Conservation (phyloP, 2,797 vertebrate species). For the Syncerus caffer region DNA sequence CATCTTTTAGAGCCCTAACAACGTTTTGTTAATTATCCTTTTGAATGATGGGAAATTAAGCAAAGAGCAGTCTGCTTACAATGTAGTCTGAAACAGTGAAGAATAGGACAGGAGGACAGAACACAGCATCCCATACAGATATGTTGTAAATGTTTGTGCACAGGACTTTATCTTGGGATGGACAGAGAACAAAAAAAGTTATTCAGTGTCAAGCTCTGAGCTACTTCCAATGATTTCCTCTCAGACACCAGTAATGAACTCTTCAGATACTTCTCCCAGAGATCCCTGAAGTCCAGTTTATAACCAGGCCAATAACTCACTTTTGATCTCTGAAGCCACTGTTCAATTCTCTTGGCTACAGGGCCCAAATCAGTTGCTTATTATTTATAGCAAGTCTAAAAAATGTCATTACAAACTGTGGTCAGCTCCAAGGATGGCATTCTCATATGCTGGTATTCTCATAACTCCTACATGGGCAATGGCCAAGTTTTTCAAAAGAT, state of each 20-base stretch:
- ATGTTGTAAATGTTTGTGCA: not conserved
- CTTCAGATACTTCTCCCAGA: not conserved
- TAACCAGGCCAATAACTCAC: not conserved
- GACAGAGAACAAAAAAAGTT: not conserved
- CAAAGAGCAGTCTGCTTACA: not conserved
- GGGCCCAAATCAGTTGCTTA: not conserved
- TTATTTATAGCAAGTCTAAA: not conserved
- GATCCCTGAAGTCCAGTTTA: not conserved
- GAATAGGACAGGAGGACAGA: not conserved
- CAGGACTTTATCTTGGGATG: not conserved
- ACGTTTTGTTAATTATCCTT: not conserved
- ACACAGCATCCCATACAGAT: not conserved
- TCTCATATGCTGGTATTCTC: not conserved
- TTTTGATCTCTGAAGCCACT: not conserved
- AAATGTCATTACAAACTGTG: not conserved
- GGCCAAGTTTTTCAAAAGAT: not conserved
- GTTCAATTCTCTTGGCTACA: not conserved
- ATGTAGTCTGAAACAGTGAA: not conserved
- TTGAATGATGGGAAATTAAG: not conserved
- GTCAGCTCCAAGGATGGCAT: not conserved
- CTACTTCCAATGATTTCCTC: not conserved
- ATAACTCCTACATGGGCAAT: not conserved
- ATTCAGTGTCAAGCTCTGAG: not conserved
- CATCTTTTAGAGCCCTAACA: not conserved
- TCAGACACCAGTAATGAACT: not conserved